Percentiles rank a stretch among this genome's conserved stretches.
Conservation (phyloP, 2,888 invertebrate genomes). For the Dermolepida albohirtum region DNA sequence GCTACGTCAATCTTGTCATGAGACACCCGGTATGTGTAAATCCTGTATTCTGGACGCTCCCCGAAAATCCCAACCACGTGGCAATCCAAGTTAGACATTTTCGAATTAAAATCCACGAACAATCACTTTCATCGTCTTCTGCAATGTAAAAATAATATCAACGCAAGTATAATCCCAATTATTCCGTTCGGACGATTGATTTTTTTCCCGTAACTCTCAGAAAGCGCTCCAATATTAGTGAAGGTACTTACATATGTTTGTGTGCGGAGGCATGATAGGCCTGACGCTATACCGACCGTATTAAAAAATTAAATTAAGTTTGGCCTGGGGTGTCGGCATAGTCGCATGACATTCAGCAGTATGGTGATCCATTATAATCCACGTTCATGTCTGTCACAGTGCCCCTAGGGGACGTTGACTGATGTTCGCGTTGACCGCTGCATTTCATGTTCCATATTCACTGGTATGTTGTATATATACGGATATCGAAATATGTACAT, state of each 20-base stretch:
- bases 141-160: no score
- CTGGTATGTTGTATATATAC: conserved; percentile 8
- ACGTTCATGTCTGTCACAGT: conserved; percentile 59
- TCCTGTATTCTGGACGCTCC: no score
- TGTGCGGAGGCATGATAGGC: conserved; percentile 47
- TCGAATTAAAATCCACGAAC: no score
- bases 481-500: background rate
- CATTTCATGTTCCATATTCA: conserved; percentile 37
- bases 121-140: no score
- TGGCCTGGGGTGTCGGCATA: conserved; percentile 52
- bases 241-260: conserved; percentile 4
- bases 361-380: conserved; percentile 58
- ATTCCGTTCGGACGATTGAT: background rate
- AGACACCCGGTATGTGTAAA: no score
- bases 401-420: conserved; percentile 56
- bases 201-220: conserved; percentile 15
- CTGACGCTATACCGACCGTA: conserved; percentile 48
- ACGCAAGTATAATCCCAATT: background rate
- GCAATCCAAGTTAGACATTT: no score
- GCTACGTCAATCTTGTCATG: no score
- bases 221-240: background rate
- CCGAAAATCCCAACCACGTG: no score
- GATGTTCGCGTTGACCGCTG: conserved; percentile 55
- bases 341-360: conserved; percentile 30
- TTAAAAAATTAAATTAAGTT: conserved; percentile 56